A percentile compares a stretch with the other conserved stretches of the same genome.
Evolutionary conservation across 64 coral and sea anemone species (phyloP).

Genomic region (Actinia equina): DNA sequence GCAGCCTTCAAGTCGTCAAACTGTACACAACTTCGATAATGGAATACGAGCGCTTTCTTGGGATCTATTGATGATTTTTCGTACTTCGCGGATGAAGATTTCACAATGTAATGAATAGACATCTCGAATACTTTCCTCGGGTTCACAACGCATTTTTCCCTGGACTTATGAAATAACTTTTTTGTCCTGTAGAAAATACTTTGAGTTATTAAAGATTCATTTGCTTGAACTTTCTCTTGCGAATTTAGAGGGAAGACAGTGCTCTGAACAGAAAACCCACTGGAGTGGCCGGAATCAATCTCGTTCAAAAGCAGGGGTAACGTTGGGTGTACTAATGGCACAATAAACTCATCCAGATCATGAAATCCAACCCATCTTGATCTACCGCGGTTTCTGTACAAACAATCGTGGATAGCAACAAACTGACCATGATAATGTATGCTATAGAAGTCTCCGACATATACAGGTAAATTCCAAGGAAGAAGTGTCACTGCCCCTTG

Average conservation of each 20-base stretch:
- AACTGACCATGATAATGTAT: constrained; percentile 53
- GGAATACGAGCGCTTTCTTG: constrained; percentile 11
- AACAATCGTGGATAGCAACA: constrained; percentile 37
- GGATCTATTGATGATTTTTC: background rate
- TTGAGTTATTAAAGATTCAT: constrained; percentile 14
- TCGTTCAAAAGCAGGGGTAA: background rate
- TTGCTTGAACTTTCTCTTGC: background rate
- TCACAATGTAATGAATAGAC: background rate
- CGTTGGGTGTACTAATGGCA: constrained; percentile 20
- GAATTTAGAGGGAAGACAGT: constrained; percentile 17
- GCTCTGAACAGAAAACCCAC: constrained; percentile 42
- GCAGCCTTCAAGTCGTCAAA: constrained; percentile 14
- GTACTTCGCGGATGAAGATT: background rate
- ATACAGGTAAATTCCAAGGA: constrained; percentile 38
- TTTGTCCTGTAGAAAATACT: background rate
- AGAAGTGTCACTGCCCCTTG: constrained; percentile 26
- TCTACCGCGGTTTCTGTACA: constrained; percentile 35
- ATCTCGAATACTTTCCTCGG: constrained; percentile 4
- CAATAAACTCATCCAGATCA: constrained; percentile 65
- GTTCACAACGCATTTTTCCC: constrained; percentile 19
- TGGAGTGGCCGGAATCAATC: background rate
- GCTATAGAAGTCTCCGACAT: constrained; percentile 23
- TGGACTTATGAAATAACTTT: background rate
- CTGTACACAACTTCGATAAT: constrained; percentile 3
- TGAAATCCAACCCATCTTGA: constrained; percentile 44